Percentiles rank a stretch among this genome's conserved stretches.
Evolutionary conservation across 2,797 vertebrate genomes (phyloP).

Genomic region (Darevskia mixta): DNA sequence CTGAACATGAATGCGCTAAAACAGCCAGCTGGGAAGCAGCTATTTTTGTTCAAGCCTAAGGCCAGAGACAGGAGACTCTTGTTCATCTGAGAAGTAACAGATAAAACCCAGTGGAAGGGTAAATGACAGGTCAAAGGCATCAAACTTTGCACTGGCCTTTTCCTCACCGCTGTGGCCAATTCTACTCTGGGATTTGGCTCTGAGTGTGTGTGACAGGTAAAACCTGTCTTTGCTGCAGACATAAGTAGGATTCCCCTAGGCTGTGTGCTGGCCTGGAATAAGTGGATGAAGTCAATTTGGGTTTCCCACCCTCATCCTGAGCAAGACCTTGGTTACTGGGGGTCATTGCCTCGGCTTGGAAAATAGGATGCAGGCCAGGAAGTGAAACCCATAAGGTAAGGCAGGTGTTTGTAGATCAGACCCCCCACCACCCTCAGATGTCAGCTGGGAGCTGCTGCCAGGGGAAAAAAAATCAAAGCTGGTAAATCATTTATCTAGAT

Average conservation of each 20-base stretch:
- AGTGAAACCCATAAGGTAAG: slow-evolving; percentile 18
- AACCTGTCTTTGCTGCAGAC: neutral
- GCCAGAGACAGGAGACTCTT: neutral
- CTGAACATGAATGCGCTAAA: neutral
- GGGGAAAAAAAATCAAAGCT: slow-evolving; percentile 7
- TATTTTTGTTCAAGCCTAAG: neutral
- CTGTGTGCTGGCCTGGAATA: slow-evolving; percentile 3
- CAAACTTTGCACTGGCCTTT: neutral
- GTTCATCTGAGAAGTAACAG: neutral
- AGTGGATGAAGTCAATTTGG: neutral
- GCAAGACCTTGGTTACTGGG: neutral
- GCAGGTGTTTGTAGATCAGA: slow-evolving; percentile 18
- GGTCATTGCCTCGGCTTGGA: neutral
- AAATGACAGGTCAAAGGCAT: neutral
- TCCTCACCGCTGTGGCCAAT: neutral
- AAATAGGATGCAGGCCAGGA: slow-evolving; percentile 16
- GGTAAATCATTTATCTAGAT: slow-evolving; percentile 40
- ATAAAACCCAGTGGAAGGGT: neutral
- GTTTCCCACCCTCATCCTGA: neutral
- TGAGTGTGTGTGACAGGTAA: neutral
- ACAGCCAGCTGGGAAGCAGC: neutral
- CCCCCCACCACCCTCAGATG: slow-evolving; percentile 3
- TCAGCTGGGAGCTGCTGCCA: neutral
- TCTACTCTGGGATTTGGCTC: neutral
- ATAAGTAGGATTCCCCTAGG: neutral